These are phyloP conservation scores for Pleuronectes platessa DNA, from an alignment of 2,113 vertebrate genomes.

Conservation along the genomic window DNA sequence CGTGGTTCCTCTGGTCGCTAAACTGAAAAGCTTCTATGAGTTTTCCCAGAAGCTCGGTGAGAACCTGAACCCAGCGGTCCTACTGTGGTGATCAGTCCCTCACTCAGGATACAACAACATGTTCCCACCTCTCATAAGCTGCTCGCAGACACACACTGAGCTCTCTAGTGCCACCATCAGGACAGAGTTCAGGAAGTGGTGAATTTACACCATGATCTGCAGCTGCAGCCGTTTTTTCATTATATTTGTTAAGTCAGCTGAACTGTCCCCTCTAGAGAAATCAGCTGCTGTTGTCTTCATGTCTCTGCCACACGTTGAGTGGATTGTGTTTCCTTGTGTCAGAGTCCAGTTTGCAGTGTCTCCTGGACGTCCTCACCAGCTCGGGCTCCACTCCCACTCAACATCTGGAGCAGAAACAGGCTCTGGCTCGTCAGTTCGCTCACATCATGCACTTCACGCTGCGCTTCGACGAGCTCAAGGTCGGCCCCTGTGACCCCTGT, in stretches of 20 bases:
- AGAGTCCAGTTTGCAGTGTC: slow-evolving; percentile 82
- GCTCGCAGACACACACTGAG: no score
- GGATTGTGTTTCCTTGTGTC: not conserved
- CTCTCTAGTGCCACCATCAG: no score
- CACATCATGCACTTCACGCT: slow-evolving; percentile 98
- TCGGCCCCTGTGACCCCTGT: slow-evolving; percentile 45
- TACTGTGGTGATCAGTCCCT: no score
- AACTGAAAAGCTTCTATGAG: slow-evolving; percentile 98
- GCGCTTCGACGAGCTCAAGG: slow-evolving; percentile 97
- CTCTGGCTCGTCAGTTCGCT: slow-evolving; percentile 97
- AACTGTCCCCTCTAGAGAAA: no score
- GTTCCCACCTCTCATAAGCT: no score
- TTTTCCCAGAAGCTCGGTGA: slow-evolving; percentile 96
- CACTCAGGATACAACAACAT: no score
- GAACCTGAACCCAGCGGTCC: not conserved
- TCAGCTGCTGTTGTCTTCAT: no score
- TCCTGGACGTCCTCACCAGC: slow-evolving; percentile 90
- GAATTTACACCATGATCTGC: no score
- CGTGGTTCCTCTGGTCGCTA: slow-evolving; percentile 94
- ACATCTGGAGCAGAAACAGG: slow-evolving; percentile 98
- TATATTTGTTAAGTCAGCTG: not conserved
- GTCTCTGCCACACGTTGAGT: not conserved
- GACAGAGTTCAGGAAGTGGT: no score
- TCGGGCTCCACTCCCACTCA: slow-evolving; percentile 91
- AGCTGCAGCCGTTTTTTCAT: no score